A percentile compares a stretch with the other conserved stretches of the same genome.
Evolutionary conservation across 2,888 invertebrate species (phyloP).

Genomic region (Tiliacea citrago): DNA sequence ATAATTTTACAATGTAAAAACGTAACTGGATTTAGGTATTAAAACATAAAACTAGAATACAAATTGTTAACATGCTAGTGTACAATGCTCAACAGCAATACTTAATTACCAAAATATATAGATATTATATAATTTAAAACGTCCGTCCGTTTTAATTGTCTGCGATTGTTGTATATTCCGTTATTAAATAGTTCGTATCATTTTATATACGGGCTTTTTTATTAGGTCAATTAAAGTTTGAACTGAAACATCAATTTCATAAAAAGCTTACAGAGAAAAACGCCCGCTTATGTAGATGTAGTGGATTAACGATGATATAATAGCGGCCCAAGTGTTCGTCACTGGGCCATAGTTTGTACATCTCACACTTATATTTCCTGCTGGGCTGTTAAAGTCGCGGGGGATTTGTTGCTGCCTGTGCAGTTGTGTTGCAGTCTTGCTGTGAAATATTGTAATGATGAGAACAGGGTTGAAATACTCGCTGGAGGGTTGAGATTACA

Average conservation of each 20-base stretch:
- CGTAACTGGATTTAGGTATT: not conserved
- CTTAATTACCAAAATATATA: not conserved
- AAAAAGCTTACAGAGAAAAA: slow-evolving; percentile 15
- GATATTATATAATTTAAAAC: slow-evolving; percentile 1
- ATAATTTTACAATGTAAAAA: not conserved
- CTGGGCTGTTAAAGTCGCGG: slow-evolving; percentile 60
- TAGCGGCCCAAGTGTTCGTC: slow-evolving; percentile 36
- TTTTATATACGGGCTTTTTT: not conserved
- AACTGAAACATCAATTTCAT: slow-evolving; percentile 8
- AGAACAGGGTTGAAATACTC: slow-evolving; percentile 54
- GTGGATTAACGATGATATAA: slow-evolving; percentile 58
- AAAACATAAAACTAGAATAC: not conserved
- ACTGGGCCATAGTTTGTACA: slow-evolving; percentile 47
- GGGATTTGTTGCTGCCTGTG: slow-evolving; percentile 64
- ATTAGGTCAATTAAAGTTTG: not conserved
- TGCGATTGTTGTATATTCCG: not conserved
- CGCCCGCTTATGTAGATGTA: slow-evolving; percentile 29
- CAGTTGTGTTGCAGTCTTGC: slow-evolving; percentile 33
- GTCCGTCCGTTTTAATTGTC: not conserved
- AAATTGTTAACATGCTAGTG: not conserved
- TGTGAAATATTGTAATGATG: slow-evolving; percentile 62
- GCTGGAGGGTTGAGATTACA: slow-evolving; percentile 54
- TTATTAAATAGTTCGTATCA: not conserved
- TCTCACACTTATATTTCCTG: slow-evolving; percentile 58
- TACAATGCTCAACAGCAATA: not conserved